Percentiles rank a stretch among this genome's conserved stretches.
Conservation (phyloP, 2,113 vertebrate genomes). For the Polypterus senegalus region DNA sequence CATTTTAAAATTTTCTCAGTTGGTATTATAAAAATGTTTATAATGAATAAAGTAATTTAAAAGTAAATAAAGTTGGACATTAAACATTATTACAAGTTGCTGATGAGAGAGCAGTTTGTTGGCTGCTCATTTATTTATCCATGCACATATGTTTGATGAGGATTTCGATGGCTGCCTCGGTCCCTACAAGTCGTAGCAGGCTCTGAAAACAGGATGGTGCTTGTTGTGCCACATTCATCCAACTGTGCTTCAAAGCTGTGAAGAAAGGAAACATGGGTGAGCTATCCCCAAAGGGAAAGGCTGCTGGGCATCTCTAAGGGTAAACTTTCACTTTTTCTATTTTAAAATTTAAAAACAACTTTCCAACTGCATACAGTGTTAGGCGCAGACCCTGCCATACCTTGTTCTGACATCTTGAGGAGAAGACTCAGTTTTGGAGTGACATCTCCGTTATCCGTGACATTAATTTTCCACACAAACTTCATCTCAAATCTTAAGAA, state of each 20-base stretch:
- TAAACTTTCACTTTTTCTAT: too few relatives aligned
- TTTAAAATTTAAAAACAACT: too few relatives aligned
- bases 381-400: slow-evolving; percentile 25
- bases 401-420: slow-evolving; percentile 48
- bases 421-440: slow-evolving; percentile 59
- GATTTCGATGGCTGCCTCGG: slow-evolving; percentile 57
- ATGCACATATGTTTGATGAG: slow-evolving; percentile 41
- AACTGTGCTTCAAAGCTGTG: slow-evolving; percentile 47
- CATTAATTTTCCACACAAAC: slow-evolving; percentile 56
- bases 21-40: slow-evolving; percentile 55
- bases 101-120: too few relatives aligned
- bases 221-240: slow-evolving; percentile 14
- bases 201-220: slow-evolving; percentile 48
- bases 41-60: slow-evolving; percentile 61
- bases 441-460: slow-evolving; percentile 45
- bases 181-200: slow-evolving; percentile 51
- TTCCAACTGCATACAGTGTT: too few relatives aligned
- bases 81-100: too few relatives aligned
- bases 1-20: slow-evolving; percentile 47
- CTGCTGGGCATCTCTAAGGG: too few relatives aligned
- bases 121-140: not conserved
- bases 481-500: slow-evolving; percentile 51
- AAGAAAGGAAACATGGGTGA: slow-evolving; percentile 7
- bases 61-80: slow-evolving; percentile 13
- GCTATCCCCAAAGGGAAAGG: too few relatives aligned